phyloP scores from a whole-genome alignment of 1,140 invertebrate genomes.

The Pentalonia nigronervosa region DNA sequence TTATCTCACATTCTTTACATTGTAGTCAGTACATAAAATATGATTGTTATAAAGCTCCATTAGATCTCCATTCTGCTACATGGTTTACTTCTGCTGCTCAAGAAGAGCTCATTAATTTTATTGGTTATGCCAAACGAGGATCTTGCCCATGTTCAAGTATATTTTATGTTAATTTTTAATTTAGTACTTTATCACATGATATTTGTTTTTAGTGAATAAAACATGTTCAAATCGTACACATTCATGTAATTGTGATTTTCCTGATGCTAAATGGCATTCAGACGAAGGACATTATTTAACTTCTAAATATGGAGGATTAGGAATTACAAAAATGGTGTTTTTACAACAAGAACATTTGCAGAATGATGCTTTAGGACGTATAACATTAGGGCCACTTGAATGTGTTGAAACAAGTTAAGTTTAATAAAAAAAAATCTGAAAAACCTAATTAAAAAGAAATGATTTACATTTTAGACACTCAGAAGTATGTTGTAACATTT shows the following conservation, averaged over 20 bases:
- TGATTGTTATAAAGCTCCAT: conserved; percentile 86
- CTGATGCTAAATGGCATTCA: conserved; percentile 83
- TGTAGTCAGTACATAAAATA: conserved; percentile 92
- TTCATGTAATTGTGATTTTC: conserved; percentile 84
- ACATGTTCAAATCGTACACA: conserved; percentile 80
- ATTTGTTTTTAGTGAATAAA: conserved; percentile 70
- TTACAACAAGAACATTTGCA: conserved; percentile 83
- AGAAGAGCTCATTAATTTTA: conserved; percentile 79
- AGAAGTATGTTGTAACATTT: conserved; percentile 91
- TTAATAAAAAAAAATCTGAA: conserved; percentile 3
- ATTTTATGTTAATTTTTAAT: conserved; percentile 48
- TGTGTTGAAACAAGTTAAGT: conserved; percentile 90
- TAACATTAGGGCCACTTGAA: conserved; percentile 87
- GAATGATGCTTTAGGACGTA: conserved; percentile 81
- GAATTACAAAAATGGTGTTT: conserved; percentile 89
- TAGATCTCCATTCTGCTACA: conserved; percentile 86
- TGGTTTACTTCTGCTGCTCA: conserved; percentile 86
- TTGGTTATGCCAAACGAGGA: conserved; percentile 81
- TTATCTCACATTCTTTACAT: conserved; percentile 87
- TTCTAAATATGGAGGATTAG: conserved; percentile 74
- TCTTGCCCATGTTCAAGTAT: conserved; percentile 74
- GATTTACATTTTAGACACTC: conserved; percentile 75
- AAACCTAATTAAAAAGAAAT: not conserved
- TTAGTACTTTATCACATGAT: not conserved
- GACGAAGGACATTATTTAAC: conserved; percentile 86